A percentile compares a stretch with the other conserved stretches of the same genome.
Conservation (phyloP, 1,140 invertebrate species). For the Drosophila busckii region DNA sequence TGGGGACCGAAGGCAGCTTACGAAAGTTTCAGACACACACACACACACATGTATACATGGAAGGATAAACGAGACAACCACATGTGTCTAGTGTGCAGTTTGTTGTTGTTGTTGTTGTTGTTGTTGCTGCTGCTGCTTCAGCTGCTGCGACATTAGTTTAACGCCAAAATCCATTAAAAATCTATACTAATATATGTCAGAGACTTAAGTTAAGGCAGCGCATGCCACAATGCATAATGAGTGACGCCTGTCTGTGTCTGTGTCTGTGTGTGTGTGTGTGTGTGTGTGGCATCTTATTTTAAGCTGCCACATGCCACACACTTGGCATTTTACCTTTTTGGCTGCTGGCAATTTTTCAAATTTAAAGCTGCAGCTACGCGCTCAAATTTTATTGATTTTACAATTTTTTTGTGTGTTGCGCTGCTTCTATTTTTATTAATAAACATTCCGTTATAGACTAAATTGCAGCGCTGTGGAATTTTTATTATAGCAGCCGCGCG, state of each 20-base stretch:
- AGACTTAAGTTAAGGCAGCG: conserved; percentile 45
- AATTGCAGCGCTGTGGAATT: conserved; percentile 54
- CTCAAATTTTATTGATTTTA: conserved; percentile 68
- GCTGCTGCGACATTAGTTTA: conserved; percentile 70
- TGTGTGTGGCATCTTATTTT: conserved; percentile 1
- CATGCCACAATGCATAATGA: conserved; percentile 68
- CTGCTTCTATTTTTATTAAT: conserved; percentile 76
- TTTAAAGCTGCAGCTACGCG: conserved; percentile 19
- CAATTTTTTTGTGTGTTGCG: too few relatives aligned
- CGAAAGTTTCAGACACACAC: not conserved
- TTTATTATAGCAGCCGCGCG: too few relatives aligned
- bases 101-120: too few relatives aligned
- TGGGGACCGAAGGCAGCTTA: conserved; percentile 31
- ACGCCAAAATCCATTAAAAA: conserved; percentile 76
- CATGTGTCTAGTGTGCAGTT: conserved; percentile 4
- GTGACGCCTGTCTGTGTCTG: conserved; percentile 44
- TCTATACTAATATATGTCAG: conserved; percentile 76
- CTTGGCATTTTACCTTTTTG: conserved; percentile 59
- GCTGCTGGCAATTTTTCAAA: conserved; percentile 58
- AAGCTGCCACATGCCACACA: too few relatives aligned
- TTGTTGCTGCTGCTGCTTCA: too few relatives aligned
- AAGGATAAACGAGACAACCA: not conserved
- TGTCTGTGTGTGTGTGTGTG: not conserved
- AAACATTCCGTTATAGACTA: conserved; percentile 50
- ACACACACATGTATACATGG: not conserved